phyloP scores from a whole-genome alignment of 1,140 invertebrate genomes.

The Brachystomella parvula region DNA sequence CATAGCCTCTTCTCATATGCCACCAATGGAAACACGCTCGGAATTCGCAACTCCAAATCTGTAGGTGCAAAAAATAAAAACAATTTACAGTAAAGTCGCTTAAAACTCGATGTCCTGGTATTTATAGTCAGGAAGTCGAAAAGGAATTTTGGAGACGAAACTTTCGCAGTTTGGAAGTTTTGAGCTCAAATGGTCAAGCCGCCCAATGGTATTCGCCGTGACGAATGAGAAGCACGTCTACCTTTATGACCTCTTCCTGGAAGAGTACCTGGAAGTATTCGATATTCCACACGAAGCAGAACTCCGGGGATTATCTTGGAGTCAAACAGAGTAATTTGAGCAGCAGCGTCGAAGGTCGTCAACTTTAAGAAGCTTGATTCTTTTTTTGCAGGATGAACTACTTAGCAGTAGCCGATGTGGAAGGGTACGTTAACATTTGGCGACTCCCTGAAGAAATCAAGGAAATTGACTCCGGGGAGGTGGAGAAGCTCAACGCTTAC shows the following conservation, averaged over 20 bases:
- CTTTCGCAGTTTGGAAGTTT: background rate
- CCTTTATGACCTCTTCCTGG: constrained; percentile 27
- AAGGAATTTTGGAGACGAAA: constrained; percentile 9
- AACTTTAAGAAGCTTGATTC: constrained; percentile 4
- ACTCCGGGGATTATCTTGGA: constrained; percentile 22
- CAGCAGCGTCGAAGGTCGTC: background rate
- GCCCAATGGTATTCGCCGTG: constrained; percentile 33
- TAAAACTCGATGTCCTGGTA: background rate
- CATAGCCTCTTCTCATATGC: constrained; percentile 28
- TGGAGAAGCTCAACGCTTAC: constrained; percentile 22
- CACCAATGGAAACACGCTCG: constrained; percentile 16
- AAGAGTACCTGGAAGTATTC: constrained; percentile 11
- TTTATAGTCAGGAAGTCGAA: constrained; percentile 1
- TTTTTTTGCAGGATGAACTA: background rate
- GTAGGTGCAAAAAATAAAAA: constrained; percentile 12
- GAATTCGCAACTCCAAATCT: constrained; percentile 24
- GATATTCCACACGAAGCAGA: constrained; percentile 20
- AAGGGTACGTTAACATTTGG: constrained; percentile 33
- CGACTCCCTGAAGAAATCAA: constrained; percentile 22
- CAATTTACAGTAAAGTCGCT: background rate
- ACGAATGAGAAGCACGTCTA: constrained; percentile 5
- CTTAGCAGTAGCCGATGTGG: constrained; percentile 17
- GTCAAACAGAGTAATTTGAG: constrained; percentile 26
- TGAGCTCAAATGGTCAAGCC: constrained; percentile 31
- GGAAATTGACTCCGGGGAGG: background rate